These are phyloP conservation scores for Henicopernis longicauda DNA, from an alignment of 2,113 vertebrate species.

Conservation along the genomic window DNA sequence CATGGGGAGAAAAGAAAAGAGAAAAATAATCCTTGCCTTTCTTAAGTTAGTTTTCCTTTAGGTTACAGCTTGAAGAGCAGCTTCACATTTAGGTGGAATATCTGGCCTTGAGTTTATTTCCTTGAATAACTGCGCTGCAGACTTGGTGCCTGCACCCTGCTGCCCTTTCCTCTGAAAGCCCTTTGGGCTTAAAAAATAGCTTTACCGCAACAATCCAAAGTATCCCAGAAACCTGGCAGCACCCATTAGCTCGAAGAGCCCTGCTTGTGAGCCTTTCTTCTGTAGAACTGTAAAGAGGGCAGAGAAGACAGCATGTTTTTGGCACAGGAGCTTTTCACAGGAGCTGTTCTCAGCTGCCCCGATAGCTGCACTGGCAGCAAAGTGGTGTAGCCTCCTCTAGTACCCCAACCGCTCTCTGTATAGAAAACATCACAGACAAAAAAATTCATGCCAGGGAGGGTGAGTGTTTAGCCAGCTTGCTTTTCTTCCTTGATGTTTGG, in stretches of 20 bases:
- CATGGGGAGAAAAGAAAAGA: background rate
- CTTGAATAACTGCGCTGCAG: background rate
- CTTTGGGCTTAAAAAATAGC: background rate
- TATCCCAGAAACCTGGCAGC: background rate
- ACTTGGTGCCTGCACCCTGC: accelerated
- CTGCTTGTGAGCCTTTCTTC: background rate
- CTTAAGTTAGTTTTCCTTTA: background rate
- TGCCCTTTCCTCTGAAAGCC: background rate
- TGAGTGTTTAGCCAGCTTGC: background rate
- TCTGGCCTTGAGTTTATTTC: background rate
- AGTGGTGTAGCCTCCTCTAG: accelerated
- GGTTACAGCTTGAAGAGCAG: background rate
- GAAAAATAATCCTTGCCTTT: background rate
- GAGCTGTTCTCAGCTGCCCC: background rate
- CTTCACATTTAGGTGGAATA: background rate
- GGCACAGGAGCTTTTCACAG: background rate
- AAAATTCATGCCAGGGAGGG: background rate
- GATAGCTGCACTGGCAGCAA: background rate
- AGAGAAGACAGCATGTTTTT: background rate
- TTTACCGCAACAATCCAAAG: background rate
- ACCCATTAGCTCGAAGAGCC: background rate
- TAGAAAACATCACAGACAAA: background rate
- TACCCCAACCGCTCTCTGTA: background rate
- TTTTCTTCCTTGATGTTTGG: background rate
- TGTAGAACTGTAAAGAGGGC: background rate